Base-by-base conservation (phyloP, 2,797 vertebrate genomes). In the Brachyrhaphis roseni region DNA sequence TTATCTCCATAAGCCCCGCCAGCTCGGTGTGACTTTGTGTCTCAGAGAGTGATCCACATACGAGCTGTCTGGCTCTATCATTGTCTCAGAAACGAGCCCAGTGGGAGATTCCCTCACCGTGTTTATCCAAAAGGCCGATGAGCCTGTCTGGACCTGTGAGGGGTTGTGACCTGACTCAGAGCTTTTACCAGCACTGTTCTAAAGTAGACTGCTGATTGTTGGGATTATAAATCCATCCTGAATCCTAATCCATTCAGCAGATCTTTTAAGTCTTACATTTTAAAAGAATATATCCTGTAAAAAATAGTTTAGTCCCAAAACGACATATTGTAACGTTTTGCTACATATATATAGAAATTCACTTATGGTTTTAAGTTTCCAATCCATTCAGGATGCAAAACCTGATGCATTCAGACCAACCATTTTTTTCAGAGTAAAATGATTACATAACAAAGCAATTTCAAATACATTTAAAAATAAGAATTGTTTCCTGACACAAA, bases 1-100 rank as follows among this genome's bases (percentile, higher is more conserved):
- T 87, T 84, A 93, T 93, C 88, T 90, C 87, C 90, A 90, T 91
- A 90, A 88, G 39, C 84, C 88, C 89, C 81, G n/a, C 82, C 86
- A 83, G 91, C 90, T 81, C 78, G 26, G 64, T 62, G 77, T 15
- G 83, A 81, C 83, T 77, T 85, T 84, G 82, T 80, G 81, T 91
- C 86, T 84, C 84, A 1, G 34, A 90, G 89, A 86, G 82, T 71
- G 83, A 90, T 86, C 85, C 80, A 34, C 88, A 82, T 36, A 82
- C 80, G 88, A 62, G 62, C 89, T 87, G 92, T 92, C 92, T 81
- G 83, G 85, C 82, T 90, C 75, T 49, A 93, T 94, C 92, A 91
- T 41, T 78, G 88, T 92, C 87, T 89, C 47, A 0, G 31, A 64
- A 87, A 85, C 83, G 53, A 78, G 88, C 89, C 86, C 59, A 87